Evolutionary conservation across 1,140 invertebrate genomes (phyloP).

Genomic region (Scylla paramamosain): DNA sequence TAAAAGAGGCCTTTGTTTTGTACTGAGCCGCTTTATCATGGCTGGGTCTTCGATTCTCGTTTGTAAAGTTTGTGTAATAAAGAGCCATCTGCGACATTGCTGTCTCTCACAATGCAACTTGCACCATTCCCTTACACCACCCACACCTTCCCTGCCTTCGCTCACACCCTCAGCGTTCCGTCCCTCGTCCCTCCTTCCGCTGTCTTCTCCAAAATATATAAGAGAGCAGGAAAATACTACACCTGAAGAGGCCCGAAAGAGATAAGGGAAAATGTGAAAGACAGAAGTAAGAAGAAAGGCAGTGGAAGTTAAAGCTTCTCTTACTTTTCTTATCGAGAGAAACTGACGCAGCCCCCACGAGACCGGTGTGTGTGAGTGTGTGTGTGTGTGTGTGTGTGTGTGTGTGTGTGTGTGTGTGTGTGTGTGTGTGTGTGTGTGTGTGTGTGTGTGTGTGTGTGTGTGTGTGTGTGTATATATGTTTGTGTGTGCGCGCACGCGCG

Average conservation of each 20-base stretch:
- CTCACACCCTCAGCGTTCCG: not conserved
- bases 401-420: not conserved
- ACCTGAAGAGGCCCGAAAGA: not conserved
- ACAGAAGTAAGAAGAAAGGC: constrained; percentile 22
- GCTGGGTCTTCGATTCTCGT: not conserved
- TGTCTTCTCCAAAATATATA: not conserved
- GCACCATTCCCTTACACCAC: not conserved
- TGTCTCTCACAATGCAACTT: not conserved
- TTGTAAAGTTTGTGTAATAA: not conserved
- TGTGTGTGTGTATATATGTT: not conserved
- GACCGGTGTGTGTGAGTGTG: not conserved
- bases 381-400: constrained; percentile 4
- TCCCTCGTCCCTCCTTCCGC: not conserved
- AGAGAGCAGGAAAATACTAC: not conserved
- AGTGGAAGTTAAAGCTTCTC: constrained; percentile 2
- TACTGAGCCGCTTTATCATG: no score
- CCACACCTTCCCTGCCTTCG: not conserved
- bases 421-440: constrained; percentile 20
- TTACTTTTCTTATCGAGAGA: constrained; percentile 10
- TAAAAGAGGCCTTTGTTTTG: no score
- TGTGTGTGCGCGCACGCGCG: no score
- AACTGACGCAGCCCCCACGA: not conserved
- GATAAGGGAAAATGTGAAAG: constrained; percentile 4
- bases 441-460: constrained; percentile 20
- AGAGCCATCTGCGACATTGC: not conserved